Conservation (phyloP, 2,797 vertebrate species). For the Pseudochromis fuscus region DNA sequence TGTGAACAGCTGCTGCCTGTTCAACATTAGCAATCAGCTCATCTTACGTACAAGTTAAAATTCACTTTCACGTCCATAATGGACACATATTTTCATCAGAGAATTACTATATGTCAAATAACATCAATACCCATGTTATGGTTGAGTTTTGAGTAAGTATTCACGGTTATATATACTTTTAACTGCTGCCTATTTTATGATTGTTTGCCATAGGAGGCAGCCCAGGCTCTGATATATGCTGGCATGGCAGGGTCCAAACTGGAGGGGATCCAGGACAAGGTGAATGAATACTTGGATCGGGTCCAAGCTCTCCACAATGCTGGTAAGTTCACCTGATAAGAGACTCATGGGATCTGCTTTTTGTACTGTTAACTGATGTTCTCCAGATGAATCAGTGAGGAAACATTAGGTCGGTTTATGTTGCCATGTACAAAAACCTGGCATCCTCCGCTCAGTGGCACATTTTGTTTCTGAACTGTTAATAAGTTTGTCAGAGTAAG, state of each 20-base stretch:
- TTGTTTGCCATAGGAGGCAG: conserved; percentile 89
- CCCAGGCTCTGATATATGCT: conserved; percentile 97
- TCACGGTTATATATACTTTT: neutral
- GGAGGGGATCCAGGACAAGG: conserved; percentile 96
- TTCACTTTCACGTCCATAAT: conserved; percentile 12
- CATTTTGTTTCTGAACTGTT: neutral
- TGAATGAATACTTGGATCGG: conserved; percentile 95
- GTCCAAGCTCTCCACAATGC: conserved; percentile 94
- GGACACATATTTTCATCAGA: neutral
- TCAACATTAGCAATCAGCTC: conserved; percentile 42
- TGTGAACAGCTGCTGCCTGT: neutral
- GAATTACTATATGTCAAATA: neutral
- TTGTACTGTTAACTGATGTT: neutral
- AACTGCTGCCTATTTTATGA: neutral
- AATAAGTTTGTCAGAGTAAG: neutral
- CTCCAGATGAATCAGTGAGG: neutral
- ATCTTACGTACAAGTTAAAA: neutral
- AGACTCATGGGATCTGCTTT: neutral
- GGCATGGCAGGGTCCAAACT: conserved; percentile 97
- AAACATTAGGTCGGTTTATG: too few relatives aligned
- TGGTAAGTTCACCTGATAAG: conserved; percentile 81
- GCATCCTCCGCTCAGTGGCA: neutral
- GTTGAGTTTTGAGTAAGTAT: neutral
- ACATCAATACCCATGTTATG: neutral
- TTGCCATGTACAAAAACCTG: neutral